Evolutionary conservation across 2,888 invertebrate species (phyloP), one percentile per base, ranked within the genome.

Genomic region (Pollenia labialis): DNA sequence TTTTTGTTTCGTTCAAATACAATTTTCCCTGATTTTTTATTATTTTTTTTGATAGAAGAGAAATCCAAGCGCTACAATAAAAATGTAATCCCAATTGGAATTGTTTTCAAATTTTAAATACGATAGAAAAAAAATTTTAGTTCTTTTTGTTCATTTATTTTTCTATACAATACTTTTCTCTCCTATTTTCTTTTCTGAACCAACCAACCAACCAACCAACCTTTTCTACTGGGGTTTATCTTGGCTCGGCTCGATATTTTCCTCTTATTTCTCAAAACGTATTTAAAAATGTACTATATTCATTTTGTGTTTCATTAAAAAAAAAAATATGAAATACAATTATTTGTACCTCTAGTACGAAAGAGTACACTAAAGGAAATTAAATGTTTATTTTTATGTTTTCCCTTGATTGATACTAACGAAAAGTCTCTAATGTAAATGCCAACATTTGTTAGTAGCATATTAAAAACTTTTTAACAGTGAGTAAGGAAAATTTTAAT

Each of bases 331-430:
- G 32, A 32, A 32, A 6, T 32, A 32, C 4, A 32, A 32, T 6
- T 32, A 8, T 32, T 46, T n/a, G 32, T 50, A 52, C 42, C 46
- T 46, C 1, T 32, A 32, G 32, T 32, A 32, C 32, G 32, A 32
- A 32, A 4, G 10, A 50, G 7, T 60, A 58, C 44, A 50, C 62
- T 50, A 66, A 79, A 82, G 79, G 84, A 84, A 79, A 84, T 85
- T 80, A 80, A 85, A 85, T 69, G 62, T 72, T 66, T 69, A 75
- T 64, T 62, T 80, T 71, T 60, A 18, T 81, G 40, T 48, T 54
- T 46, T 69, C 48, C 23, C n/a, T 68, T 74, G 84, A 84, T 84
- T 84, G 84, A 84, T 84, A 79, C 44, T 68, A 40, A 16, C 11
- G 14, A 74, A 42, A 44, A 64, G 2, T 42, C 52, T 50, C 2